Evolutionary conservation across 2,797 vertebrate species (phyloP), one percentile per base, ranked within the genome.

Genomic region (Poecilia velifera): DNA sequence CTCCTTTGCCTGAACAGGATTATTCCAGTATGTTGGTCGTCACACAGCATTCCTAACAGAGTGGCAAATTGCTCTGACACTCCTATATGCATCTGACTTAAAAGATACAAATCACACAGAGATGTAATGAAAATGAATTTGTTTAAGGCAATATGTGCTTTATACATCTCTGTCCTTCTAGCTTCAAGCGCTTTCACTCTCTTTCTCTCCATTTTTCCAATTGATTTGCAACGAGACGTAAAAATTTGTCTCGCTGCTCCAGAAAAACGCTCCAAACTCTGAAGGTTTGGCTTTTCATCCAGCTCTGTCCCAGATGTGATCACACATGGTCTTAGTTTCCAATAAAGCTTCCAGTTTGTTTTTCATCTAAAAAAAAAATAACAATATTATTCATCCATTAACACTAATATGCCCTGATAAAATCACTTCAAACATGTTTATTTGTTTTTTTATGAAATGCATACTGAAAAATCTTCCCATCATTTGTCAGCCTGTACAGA

Each of bases 21-120:
- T 95, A 89, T 94, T 94, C 92, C 90, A 91, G 82, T 81, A 72
- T 83, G 85, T 85, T 88, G 78, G 75, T 90, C 75, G 78, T 89
- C 82, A 86, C 64, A 88, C 57, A 73, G 77, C 77, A 72, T 72
- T 90, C 84, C 66, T 86, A 89, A 91, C 87, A 51, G 85, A 91
- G 82, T 84, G 84, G 82, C 80, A 92, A 93, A 95, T 94, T 78
- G 88, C 92, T 88, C 86, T 93, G 92, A 94, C 92, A 93, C 81
- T 10, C 49, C 74, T 74, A 47, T 34, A 79, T 76, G 36, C 68
- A 86, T 85, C 80, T 89, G 89, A 90, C 86, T 76, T 78, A 86
- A 92, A 93, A 89, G 83, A 91, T 76, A 76, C 82, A 86, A 82
- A 85, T 80, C 66, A 86, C 80, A 84, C 79, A 75, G 43, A 86